These are phyloP conservation scores for Acarapis woodi DNA, from an alignment of 1,140 invertebrate genomes.

Conservation along the genomic window DNA sequence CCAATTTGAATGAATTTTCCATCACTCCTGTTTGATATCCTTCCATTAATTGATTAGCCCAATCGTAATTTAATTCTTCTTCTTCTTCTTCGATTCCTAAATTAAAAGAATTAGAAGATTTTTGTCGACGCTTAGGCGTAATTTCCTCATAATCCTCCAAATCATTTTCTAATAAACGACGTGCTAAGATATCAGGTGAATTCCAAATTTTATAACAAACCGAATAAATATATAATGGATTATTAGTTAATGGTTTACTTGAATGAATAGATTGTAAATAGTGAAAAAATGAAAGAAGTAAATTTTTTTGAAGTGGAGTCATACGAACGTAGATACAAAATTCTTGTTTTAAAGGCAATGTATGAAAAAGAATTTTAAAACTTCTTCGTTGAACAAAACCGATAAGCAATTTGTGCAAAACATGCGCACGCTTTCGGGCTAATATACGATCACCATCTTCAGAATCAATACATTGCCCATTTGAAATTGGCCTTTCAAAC, in stretches of 20 bases:
- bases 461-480: slow-evolving; percentile 73
- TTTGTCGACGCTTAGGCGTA: not conserved
- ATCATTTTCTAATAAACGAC: not conserved
- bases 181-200: not conserved
- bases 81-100: too few species aligned
- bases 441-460: slow-evolving; percentile 59
- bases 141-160: not conserved
- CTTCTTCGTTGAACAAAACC: slow-evolving; percentile 73
- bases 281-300: slow-evolving; percentile 17
- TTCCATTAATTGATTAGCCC: too few species aligned
- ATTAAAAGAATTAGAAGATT: not conserved
- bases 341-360: slow-evolving; percentile 64
- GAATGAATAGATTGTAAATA: not conserved
- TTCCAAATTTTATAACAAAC: slow-evolving; percentile 67
- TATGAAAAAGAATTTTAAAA: slow-evolving; percentile 52
- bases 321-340: slow-evolving; percentile 63
- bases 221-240: slow-evolving; percentile 88
- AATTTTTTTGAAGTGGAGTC: slow-evolving; percentile 49
- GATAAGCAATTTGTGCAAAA: slow-evolving; percentile 54
- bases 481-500: slow-evolving; percentile 44
- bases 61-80: too few species aligned
- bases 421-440: slow-evolving; percentile 64
- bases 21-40: too few species aligned
- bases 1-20: not conserved
- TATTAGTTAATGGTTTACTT: slow-evolving; percentile 23